phyloP scores from a whole-genome alignment of 2,888 invertebrate genomes.

The Plebejus anna region DNA sequence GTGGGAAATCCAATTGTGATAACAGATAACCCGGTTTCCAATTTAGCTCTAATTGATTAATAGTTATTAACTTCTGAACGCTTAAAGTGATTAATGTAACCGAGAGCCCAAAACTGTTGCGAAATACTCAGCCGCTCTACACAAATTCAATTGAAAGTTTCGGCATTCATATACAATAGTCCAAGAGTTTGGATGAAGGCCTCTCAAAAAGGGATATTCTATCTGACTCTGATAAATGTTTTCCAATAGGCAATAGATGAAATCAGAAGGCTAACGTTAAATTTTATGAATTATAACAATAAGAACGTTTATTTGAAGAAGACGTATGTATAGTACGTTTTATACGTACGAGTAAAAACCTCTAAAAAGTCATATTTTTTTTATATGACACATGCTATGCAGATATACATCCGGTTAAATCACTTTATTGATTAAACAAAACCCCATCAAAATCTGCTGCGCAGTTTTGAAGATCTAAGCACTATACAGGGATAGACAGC shows the following conservation, averaged over 20 bases:
- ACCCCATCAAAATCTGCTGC: no score
- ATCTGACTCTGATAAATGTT: background rate
- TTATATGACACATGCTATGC: no score
- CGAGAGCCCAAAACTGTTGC: background rate
- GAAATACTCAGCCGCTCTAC: background rate
- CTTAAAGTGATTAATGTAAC: background rate
- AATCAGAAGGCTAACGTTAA: background rate
- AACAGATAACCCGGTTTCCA: background rate
- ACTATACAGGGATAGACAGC: no score
- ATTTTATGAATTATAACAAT: background rate
- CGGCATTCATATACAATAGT: background rate
- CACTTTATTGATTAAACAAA: no score
- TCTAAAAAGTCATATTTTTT: no score
- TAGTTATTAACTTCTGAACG: constrained; percentile 4
- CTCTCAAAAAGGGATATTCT: background rate
- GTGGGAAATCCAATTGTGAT: background rate
- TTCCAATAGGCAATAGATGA: background rate
- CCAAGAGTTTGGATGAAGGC: background rate
- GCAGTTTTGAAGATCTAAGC: no score
- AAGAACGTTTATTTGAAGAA: background rate
- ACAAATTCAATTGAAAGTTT: background rate
- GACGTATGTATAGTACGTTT: no score
- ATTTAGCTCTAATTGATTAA: background rate
- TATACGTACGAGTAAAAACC: no score
- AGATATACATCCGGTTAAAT: no score